Evolutionary conservation across 2,888 invertebrate genomes (phyloP).

Genomic region (Polymixis flavicincta): DNA sequence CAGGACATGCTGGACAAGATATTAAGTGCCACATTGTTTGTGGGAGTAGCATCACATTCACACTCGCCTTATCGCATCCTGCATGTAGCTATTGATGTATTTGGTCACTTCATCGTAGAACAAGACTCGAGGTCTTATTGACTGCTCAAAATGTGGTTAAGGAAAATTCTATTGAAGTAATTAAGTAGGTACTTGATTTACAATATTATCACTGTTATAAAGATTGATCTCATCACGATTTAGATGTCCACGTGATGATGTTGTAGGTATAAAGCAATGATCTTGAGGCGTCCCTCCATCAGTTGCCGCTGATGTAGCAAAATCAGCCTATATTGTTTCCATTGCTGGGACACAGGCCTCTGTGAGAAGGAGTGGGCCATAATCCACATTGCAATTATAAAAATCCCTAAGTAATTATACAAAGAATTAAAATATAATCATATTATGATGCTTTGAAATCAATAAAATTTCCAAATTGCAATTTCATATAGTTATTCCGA

Average conservation of each 20-base stretch:
- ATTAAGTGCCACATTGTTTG: too few species aligned
- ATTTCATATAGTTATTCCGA: background rate
- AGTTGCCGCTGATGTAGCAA: too few species aligned
- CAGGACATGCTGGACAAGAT: too few species aligned
- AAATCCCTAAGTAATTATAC: too few species aligned
- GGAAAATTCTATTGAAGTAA: background rate
- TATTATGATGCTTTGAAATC: background rate
- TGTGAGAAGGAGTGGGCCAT: too few species aligned
- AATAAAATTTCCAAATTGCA: slow-evolving; percentile 11
- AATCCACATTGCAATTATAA: too few species aligned
- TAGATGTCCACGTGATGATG: background rate
- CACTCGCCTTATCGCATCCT: too few species aligned
- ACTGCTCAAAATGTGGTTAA: background rate
- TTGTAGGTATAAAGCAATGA: background rate
- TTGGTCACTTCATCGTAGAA: background rate
- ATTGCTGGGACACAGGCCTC: too few species aligned
- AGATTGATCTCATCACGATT: background rate
- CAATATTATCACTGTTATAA: background rate
- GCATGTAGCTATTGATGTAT: background rate
- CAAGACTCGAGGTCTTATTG: too few species aligned
- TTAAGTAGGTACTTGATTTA: background rate
- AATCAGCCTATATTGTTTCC: too few species aligned
- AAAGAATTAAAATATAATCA: too few species aligned
- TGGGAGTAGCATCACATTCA: too few species aligned
- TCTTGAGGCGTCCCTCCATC: background rate